A percentile compares a stretch with the other conserved stretches of the same genome.
Evolutionary conservation across 2,888 invertebrate genomes (phyloP).

Genomic region (Synanthedon myopaeformis): DNA sequence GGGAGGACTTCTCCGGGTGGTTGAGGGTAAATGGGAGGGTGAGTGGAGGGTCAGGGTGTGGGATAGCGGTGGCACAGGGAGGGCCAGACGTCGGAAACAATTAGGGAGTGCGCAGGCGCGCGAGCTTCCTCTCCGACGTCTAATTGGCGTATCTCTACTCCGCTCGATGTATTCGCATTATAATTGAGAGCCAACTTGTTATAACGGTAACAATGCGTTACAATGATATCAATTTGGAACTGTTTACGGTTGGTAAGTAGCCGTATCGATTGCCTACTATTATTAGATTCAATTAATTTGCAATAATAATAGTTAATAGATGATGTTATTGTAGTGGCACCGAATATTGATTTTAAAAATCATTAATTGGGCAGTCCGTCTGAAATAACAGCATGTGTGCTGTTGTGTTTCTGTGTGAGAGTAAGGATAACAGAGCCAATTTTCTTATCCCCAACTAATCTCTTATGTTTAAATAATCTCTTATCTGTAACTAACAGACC

Average conservation of each 20-base stretch:
- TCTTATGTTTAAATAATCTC: no score
- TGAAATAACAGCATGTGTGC: background rate
- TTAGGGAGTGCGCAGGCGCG: conserved; percentile 60
- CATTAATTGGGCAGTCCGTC: no score
- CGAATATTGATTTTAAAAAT: no score
- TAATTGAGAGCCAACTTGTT: conserved; percentile 47
- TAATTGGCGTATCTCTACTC: conserved; percentile 61
- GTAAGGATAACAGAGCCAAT: no score
- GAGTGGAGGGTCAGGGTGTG: conserved; percentile 5
- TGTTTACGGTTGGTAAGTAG: no score
- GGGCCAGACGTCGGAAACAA: conserved; percentile 44
- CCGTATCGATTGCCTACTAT: no score
- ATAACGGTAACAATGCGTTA: conserved; percentile 9
- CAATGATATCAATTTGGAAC: conserved; percentile 10
- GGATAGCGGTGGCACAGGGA: conserved; percentile 8
- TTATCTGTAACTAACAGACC: no score
- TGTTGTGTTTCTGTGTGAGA: no score
- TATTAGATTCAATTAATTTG: no score
- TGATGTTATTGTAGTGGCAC: no score
- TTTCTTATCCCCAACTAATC: no score
- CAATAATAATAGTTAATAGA: no score
- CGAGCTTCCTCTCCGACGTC: conserved; percentile 38
- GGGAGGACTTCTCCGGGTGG: background rate
- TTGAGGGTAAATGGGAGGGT: conserved; percentile 7
- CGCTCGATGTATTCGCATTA: conserved; percentile 44